phyloP scores from a whole-genome alignment of 1,140 invertebrate species.

The Lineus longissimus region DNA sequence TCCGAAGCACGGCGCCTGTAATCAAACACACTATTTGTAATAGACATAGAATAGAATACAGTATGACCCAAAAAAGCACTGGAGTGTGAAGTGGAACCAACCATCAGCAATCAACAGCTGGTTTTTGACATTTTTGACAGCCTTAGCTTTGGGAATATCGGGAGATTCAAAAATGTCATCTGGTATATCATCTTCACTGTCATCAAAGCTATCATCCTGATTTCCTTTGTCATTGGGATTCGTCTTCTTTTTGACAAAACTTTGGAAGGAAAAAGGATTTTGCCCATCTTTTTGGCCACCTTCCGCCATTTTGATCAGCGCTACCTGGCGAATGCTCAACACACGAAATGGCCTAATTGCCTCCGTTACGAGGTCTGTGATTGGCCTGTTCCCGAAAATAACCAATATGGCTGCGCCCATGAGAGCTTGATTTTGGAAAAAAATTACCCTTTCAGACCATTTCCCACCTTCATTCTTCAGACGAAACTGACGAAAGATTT shows the following conservation, averaged over 20 bases:
- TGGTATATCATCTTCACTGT: not conserved
- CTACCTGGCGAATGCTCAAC: not conserved
- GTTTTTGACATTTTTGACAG: not conserved
- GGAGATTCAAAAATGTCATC: not conserved
- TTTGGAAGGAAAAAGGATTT: constrained; percentile 49
- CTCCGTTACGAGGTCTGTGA: no score
- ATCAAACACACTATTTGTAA: not conserved
- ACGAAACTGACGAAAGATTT: no score
- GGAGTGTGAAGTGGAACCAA: not conserved
- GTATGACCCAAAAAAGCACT: no score
- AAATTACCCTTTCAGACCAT: no score
- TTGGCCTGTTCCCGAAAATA: no score
- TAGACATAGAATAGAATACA: no score
- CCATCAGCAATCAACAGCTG: not conserved
- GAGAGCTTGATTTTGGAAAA: no score
- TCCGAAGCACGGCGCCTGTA: not conserved
- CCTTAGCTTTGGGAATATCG: not conserved
- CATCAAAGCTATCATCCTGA: not conserved
- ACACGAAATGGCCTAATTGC: no score
- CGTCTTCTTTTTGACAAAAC: constrained; percentile 34
- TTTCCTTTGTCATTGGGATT: not conserved
- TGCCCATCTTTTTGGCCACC: constrained; percentile 34
- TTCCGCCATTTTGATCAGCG: constrained; percentile 39
- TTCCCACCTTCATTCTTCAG: no score
- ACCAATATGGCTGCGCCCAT: no score